Base-by-base conservation (phyloP, 30 jellyfish, hydroid and myxozoan genomes). In the Rhopilema esculentum region DNA sequence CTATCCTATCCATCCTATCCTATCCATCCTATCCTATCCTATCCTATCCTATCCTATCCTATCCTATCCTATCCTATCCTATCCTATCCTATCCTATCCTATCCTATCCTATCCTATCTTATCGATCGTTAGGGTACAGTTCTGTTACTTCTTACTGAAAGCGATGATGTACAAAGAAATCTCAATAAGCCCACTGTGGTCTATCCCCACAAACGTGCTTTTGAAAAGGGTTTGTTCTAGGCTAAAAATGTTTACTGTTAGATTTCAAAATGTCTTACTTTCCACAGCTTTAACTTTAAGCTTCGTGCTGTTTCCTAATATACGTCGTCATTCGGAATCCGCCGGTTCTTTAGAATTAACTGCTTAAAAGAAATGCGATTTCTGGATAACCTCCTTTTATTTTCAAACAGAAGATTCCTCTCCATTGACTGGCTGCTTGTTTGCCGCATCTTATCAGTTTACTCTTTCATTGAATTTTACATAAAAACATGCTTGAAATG, bases 11-110 rank as follows among this genome's bases (percentile, higher is more conserved):
- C 40, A 22, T 67, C 40, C 78, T 67, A 67, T 67, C 78, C 49
- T 67, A 67, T 26, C 40, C 78, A 67, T 20, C 78, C 78, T 67
- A 20, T 67, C 78, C 40, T 67, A 67, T 67, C 49, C 78, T 67
- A 67, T 20, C 78, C 78, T 67, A 67, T 20, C 49, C 49, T 67
- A 20, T 67, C 48, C 48, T 67, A 30, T 16, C 33, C 40, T 24
- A 67, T 67, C 48, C 40, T 17, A 17, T 15, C 33, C 77, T 24
- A 67, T 40, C 77, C 48, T 67, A 15, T 30, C 77, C 57, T 40
- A 40, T 40, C 57, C 57, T 40, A 40, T 40, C 57, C 57, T 40
- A 40, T 40, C 57, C 57, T 40, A 12, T 40, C 57, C 57, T 40
- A 12, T 40, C 57, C 57, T 40, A 12, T 40, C 57, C 57, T 40